Conservation (phyloP, 2,888 invertebrate species). For the Euspilapteryx auroguttella region DNA sequence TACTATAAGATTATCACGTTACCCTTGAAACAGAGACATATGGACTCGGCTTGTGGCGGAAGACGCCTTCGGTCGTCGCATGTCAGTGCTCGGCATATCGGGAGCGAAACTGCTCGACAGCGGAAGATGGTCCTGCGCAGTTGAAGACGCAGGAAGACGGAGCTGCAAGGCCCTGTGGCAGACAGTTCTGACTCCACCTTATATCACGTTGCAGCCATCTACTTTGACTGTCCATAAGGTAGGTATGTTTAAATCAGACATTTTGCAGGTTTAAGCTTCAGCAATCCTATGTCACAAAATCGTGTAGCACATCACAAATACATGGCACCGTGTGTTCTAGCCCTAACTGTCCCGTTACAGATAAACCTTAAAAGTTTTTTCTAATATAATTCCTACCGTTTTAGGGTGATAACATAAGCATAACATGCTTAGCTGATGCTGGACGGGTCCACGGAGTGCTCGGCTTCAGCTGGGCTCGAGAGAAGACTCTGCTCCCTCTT, state of each 20-base stretch:
- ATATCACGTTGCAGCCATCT: constrained; percentile 69
- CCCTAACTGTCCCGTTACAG: too few relatives aligned
- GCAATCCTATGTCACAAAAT: not conserved
- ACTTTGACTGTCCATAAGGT: constrained; percentile 73
- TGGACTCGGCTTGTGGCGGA: constrained; percentile 66
- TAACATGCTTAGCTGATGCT: constrained; percentile 72
- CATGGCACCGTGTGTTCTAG: too few relatives aligned
- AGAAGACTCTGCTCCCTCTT: constrained; percentile 72
- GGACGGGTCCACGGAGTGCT: constrained; percentile 64
- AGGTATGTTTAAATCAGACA: constrained; percentile 7
- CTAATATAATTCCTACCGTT: too few relatives aligned
- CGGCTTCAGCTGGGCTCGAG: constrained; percentile 85
- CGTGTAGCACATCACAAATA: not conserved
- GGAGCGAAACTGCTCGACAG: constrained; percentile 70
- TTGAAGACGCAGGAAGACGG: constrained; percentile 68
- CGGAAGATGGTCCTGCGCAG: constrained; percentile 81
- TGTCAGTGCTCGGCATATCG: constrained; percentile 72
- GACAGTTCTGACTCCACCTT: constrained; percentile 64
- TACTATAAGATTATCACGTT: too few relatives aligned
- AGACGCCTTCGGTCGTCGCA: constrained; percentile 47
- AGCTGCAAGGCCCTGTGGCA: constrained; percentile 68
- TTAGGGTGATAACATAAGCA: constrained; percentile 70
- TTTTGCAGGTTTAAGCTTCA: not conserved
- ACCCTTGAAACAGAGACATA: constrained; percentile 70
- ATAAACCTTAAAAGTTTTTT: too few relatives aligned